Conservation (phyloP, 2,113 vertebrate species). For the Dendropsophus ebraccatus region DNA sequence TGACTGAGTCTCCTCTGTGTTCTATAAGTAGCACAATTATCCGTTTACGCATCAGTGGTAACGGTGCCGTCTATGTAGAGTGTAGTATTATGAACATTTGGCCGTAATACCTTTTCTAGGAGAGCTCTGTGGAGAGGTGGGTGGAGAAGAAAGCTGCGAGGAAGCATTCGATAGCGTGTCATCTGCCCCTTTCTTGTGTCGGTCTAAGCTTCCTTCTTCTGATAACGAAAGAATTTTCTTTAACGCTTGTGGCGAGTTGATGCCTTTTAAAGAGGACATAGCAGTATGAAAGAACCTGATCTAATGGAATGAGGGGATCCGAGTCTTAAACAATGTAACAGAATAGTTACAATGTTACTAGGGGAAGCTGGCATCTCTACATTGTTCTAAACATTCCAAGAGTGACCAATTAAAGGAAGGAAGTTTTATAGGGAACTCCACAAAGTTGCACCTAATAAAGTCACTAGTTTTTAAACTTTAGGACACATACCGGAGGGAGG, state of each 20-base stretch:
- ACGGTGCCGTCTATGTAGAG: not conserved
- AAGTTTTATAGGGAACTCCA: not conserved
- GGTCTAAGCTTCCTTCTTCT: conserved; percentile 88
- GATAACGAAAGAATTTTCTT: conserved; percentile 98
- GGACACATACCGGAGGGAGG: not conserved
- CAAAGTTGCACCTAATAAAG: not conserved
- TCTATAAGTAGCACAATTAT: not conserved
- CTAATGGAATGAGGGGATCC: not conserved
- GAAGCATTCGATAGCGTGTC: conserved; percentile 88
- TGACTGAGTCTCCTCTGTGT: not conserved
- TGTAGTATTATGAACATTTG: not conserved
- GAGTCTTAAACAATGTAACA: not conserved
- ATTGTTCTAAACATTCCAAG: not conserved
- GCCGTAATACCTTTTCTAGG: conserved; percentile 90
- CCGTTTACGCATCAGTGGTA: not conserved
- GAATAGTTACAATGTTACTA: not conserved
- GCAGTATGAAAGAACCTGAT: not conserved
- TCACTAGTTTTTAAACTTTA: not conserved
- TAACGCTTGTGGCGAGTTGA: conserved; percentile 95
- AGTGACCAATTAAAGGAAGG: not conserved
- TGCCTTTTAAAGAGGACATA: conserved; percentile 74
- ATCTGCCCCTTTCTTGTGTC: conserved; percentile 86
- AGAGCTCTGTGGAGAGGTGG: conserved; percentile 94
- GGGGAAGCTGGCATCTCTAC: not conserved
- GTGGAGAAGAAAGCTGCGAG: conserved; percentile 90